These are phyloP conservation scores for Regulus satrapa DNA, from an alignment of 2,113 vertebrate genomes.

Conservation along the genomic window DNA sequence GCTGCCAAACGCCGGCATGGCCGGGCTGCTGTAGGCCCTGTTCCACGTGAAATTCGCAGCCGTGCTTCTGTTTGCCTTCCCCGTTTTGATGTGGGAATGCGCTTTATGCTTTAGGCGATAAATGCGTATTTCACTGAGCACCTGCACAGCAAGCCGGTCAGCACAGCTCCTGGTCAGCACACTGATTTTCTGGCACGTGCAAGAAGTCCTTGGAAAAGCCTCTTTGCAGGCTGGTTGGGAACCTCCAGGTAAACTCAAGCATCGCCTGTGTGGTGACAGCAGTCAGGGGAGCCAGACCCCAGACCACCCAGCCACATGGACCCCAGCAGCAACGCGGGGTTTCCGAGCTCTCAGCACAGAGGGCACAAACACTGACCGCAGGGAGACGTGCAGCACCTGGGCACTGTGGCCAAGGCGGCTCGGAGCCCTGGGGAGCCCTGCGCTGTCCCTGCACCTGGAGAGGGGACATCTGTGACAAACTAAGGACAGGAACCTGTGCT, in stretches of 20 bases:
- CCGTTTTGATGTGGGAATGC: not conserved
- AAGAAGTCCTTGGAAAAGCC: not conserved
- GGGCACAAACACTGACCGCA: not conserved
- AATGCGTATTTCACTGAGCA: not conserved
- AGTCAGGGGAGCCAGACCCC: not conserved
- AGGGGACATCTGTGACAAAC: not conserved
- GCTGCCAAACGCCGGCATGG: not conserved
- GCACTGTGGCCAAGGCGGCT: not conserved
- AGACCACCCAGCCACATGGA: not conserved
- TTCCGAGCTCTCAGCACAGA: not conserved
- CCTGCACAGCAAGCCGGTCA: not conserved
- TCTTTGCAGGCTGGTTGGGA: not conserved
- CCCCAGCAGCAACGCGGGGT: not conserved
- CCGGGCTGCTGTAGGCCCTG: not conserved
- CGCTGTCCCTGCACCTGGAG: not conserved
- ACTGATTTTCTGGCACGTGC: not conserved
- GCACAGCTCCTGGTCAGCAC: not conserved
- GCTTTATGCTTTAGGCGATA: not conserved
- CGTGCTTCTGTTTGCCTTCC: not conserved
- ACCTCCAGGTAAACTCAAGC: not conserved
- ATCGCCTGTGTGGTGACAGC: not conserved
- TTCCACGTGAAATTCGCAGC: not conserved
- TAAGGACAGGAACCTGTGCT: not conserved
- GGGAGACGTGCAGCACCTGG: not conserved
- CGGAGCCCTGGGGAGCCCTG: not conserved